A percentile compares a stretch with the other conserved stretches of the same genome.
Conservation (phyloP, 2,888 invertebrate species). For the Calameuta idolon region DNA sequence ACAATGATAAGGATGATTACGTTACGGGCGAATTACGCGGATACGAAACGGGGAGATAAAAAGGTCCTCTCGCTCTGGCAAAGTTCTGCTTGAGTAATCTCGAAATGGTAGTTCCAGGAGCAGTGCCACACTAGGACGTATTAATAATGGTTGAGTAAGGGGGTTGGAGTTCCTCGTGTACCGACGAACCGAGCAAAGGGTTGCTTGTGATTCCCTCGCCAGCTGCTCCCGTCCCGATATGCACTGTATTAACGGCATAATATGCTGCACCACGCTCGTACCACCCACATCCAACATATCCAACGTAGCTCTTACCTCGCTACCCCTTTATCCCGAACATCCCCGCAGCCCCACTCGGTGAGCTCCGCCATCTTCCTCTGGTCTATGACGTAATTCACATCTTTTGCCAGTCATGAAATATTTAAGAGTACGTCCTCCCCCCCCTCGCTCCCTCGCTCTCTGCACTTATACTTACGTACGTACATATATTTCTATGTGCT, state of each 20-base stretch:
- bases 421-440: conserved; percentile 45
- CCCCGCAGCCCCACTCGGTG: conserved; percentile 12
- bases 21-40: background rate
- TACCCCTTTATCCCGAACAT: conserved; percentile 21
- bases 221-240: conserved; percentile 58
- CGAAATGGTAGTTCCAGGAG: conserved; percentile 46
- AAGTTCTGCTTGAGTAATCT: conserved; percentile 47
- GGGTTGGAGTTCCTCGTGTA: conserved; percentile 12
- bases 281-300: conserved; percentile 50
- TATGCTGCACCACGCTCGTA: conserved; percentile 56
- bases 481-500: conserved; percentile 12
- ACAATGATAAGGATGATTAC: background rate
- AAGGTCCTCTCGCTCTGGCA: conserved; percentile 31
- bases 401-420: conserved; percentile 56
- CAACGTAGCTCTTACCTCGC: conserved; percentile 37
- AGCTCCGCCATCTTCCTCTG: conserved; percentile 35
- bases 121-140: conserved; percentile 37
- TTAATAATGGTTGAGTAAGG: conserved; percentile 44
- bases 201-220: conserved; percentile 53
- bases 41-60: background rate
- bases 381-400: conserved; percentile 50
- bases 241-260: conserved; percentile 61
- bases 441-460: conserved; percentile 33
- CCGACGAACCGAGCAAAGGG: conserved; percentile 12
- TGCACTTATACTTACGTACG: background rate